Conservation (phyloP, 2,113 vertebrate species). For the Paratilapia polleni region DNA sequence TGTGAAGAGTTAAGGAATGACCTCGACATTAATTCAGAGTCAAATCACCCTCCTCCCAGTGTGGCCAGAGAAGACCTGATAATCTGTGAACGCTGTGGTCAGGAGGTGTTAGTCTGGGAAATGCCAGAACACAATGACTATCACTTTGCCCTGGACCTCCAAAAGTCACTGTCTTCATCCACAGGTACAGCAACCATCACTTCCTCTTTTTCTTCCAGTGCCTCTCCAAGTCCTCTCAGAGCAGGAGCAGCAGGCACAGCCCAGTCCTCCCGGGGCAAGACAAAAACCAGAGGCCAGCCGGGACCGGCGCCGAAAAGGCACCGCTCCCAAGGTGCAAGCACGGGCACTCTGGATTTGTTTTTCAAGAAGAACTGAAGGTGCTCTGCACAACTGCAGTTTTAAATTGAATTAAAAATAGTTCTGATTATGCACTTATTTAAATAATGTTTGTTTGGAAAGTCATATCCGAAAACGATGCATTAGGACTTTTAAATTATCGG, state of each 20-base stretch:
- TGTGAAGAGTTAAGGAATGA: constrained; percentile 19
- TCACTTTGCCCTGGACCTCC: constrained; percentile 93
- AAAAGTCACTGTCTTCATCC: constrained; percentile 84
- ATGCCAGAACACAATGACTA: constrained; percentile 94
- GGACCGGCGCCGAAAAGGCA: constrained; percentile 82
- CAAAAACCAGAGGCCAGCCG: constrained; percentile 74
- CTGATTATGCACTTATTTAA: not conserved
- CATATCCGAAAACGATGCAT: not conserved
- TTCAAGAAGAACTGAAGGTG: constrained; percentile 82
- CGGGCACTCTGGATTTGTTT: constrained; percentile 87
- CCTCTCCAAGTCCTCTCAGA: constrained; percentile 21
- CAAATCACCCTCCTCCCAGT: not conserved
- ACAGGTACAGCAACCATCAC: not conserved
- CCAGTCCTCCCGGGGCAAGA: constrained; percentile 76
- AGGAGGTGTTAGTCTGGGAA: constrained; percentile 87
- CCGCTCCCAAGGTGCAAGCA: constrained; percentile 69
- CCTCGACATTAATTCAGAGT: not conserved
- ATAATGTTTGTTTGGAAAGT: not conserved
- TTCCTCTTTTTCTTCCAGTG: not conserved
- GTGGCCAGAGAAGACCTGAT: constrained; percentile 78
- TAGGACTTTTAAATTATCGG: not conserved
- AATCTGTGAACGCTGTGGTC: constrained; percentile 87
- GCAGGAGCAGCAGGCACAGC: constrained; percentile 21
- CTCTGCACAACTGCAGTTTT: not conserved
- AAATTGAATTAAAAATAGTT: not conserved